A percentile compares a stretch with the other conserved stretches of the same genome.
Conservation (phyloP, 2,888 invertebrate genomes). For the Scaptomyza cyrtandrae region DNA sequence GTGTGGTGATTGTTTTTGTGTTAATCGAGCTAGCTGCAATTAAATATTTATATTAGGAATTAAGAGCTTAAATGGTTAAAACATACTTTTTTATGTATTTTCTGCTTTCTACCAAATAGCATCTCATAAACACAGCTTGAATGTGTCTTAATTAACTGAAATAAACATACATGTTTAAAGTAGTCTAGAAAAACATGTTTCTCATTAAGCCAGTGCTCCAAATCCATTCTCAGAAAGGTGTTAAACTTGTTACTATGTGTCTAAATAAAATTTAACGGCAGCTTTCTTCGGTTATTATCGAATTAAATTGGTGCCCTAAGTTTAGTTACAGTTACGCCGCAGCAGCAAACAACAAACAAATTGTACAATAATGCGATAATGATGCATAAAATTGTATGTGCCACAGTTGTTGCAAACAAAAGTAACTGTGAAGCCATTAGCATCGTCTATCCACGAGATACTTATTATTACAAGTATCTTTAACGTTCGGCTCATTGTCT, state of each 20-base stretch:
- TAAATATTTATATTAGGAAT: not conserved
- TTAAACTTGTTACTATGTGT: constrained; percentile 1
- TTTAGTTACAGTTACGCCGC: constrained; percentile 43
- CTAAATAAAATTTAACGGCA: constrained; percentile 10
- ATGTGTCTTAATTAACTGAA: constrained; percentile 13
- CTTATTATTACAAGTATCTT: constrained; percentile 25
- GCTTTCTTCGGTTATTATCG: constrained; percentile 3
- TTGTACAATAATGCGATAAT: constrained; percentile 39
- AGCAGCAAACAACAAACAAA: constrained; percentile 45
- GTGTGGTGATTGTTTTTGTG: constrained; percentile 8
- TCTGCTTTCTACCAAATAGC: not conserved
- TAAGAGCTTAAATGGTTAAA: too few species aligned
- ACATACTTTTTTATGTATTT: too few species aligned
- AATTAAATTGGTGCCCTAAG: constrained; percentile 5
- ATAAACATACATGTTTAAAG: constrained; percentile 1
- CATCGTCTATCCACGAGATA: constrained; percentile 22
- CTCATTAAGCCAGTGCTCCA: constrained; percentile 1
- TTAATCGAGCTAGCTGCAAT: not conserved
- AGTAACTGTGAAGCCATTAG: constrained; percentile 24
- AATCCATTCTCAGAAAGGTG: not conserved
- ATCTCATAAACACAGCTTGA: not conserved
- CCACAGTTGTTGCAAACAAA: constrained; percentile 17
- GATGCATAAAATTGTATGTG: constrained; percentile 57
- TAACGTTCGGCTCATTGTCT: constrained; percentile 18
- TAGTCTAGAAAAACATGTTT: not conserved